A percentile compares a stretch with the other conserved stretches of the same genome.
These are phyloP conservation scores for Cosmia trapezina DNA, from an alignment of 2,888 invertebrate genomes.

Conservation along the genomic window DNA sequence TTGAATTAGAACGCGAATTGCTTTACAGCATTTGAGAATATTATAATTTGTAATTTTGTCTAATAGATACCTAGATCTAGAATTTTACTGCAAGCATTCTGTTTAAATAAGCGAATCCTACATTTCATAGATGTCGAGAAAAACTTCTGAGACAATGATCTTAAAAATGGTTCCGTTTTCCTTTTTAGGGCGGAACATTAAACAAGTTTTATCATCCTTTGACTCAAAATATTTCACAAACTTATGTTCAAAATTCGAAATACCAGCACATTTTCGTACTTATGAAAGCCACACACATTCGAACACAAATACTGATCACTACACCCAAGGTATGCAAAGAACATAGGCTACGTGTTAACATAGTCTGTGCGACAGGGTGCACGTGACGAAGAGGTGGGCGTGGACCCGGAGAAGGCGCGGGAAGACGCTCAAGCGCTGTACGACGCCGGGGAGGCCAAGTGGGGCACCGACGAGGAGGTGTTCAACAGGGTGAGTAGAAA, in stretches of 20 bases:
- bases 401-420: slow-evolving; percentile 92
- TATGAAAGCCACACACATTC: not conserved
- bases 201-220: not conserved
- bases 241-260: not conserved
- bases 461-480: slow-evolving; percentile 93
- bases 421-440: slow-evolving; percentile 93
- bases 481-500: slow-evolving; percentile 90
- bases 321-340: slow-evolving; percentile 65
- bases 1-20: not conserved
- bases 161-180: too few species aligned
- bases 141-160: too few species aligned
- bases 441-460: slow-evolving; percentile 93
- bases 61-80: not conserved
- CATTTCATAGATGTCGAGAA: too few species aligned
- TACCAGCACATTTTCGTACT: not conserved
- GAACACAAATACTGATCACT: slow-evolving; percentile 33
- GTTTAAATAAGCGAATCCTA: too few species aligned
- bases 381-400: slow-evolving; percentile 91
- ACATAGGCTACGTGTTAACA: slow-evolving; percentile 65
- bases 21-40: not conserved
- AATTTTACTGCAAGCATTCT: not conserved
- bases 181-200: too few species aligned
- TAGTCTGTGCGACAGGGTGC: slow-evolving; percentile 87
- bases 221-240: not conserved
- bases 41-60: not conserved